Evolutionary conservation across 2,888 invertebrate genomes (phyloP), one percentile per base, ranked within the genome.

Genomic region (Folsomia manolachei): DNA sequence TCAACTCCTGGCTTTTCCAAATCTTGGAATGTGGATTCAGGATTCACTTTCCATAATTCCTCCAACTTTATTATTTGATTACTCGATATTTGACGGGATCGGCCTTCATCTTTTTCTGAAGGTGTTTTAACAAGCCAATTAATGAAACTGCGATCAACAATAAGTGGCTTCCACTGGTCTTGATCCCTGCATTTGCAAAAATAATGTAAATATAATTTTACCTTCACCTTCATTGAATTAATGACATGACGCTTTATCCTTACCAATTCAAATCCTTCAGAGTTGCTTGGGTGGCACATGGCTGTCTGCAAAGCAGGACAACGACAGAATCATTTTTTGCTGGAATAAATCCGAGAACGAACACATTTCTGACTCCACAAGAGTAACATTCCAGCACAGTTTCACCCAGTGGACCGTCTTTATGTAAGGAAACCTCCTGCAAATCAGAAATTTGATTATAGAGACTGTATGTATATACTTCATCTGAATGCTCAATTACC

Each of bases 321-420:
- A 98, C 98, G 70, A 97, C 97, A 0, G 97, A 97, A 85, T 98
- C 97, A 0, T 97, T 97, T 85, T 98, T 98, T 26, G 99, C 98
- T 0, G 99, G 99, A 82, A 99, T 99, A 83, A 97, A 99, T 65
- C 99, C 99, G 79, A 99, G 87, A 52, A 98, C 93, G 85, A 99
- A 99, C 0, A 99, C 97, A 85, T 99, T 99, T 70, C 96, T 89
- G 63, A 96, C 96, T 21, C 97, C 98, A 84, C 99, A 99, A 56
- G 97, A 96, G 85, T 99, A 99, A 84, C 99, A 99, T 84, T 99
- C 99, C 73, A 99, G 86, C 67, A 98, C 89, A 0, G 98, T 98
- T 85, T 99, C 98, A 4, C 98, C 98, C 0, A 99, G 87, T 0
- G 98, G 97, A 0, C 98, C 98, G 84, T 99, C 98, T 82, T 93